Evolutionary conservation across 1,140 invertebrate species (phyloP), one percentile per base, ranked within the genome.

Genomic region (Helicoverpa armigera): DNA sequence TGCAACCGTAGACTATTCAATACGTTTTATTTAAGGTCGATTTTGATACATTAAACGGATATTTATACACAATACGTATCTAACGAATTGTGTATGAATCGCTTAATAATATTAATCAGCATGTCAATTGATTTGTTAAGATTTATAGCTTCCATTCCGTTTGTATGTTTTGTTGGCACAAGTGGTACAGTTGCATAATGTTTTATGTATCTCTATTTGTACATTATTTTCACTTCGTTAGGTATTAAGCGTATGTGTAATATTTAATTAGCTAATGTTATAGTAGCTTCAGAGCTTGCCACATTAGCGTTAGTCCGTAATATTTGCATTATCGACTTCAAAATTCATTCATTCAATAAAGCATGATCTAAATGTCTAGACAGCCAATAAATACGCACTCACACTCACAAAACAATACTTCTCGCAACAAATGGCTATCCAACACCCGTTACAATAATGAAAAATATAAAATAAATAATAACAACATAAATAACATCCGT

Each of bases 71-170:
- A 79, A 79, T 79, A 79, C 31, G 29, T 43, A 53, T 50, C 76
- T 79, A 79, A 79, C 65, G 76, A 79, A 79, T 79, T 69, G 65
- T 79, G 51, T 48, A 60, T 79, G 58, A 79, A 69, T 58, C 65
- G 53, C 53, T 79, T 69, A 50, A 69, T 79, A 79, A 77, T 65
- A 63, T 77, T 43, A 77, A 77, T 79, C 63, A 79, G 35, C 76
- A 48, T 69, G 14, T 79, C 18, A 50, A 70, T 69, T 78, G 63
- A 18, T 67, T 58, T 58, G 54, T 78, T 51, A 65, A 63, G 76
- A 79, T 69, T 79, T 56, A 79, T 79, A 70, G 11, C 7, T 53
- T 54, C 50, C 29, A 29, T 35, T 35, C 18, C 29, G 7, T 16
- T 65, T 51, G 48, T 54, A 43, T 50, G 11, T 63, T 65, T 51